These are phyloP conservation scores for Leucophenga montana DNA, from an alignment of 2,888 invertebrate species.

Conservation along the genomic window DNA sequence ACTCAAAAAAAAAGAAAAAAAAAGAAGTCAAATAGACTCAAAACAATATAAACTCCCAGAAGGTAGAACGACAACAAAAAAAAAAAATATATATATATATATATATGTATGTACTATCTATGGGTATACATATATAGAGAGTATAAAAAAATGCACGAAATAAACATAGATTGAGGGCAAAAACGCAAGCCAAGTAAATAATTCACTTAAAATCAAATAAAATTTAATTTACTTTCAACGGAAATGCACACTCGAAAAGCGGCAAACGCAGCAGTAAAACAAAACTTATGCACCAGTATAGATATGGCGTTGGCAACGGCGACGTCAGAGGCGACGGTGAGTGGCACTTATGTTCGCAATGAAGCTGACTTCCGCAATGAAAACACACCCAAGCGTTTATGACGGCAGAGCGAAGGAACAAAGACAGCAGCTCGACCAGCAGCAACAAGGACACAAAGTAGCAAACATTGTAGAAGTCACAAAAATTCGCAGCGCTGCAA, in stretches of 20 bases:
- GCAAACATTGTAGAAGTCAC: constrained; percentile 11
- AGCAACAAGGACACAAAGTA: constrained; percentile 7
- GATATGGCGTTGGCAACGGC: constrained; percentile 13
- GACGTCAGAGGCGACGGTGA: constrained; percentile 4
- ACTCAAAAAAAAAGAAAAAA: neutral
- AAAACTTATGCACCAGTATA: neutral
- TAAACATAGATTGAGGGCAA: neutral
- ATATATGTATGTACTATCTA: neutral
- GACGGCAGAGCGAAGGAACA: neutral
- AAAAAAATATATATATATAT: neutral
- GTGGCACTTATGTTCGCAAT: constrained; percentile 38
- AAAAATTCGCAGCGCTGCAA: constrained; percentile 8
- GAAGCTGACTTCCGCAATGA: constrained; percentile 30
- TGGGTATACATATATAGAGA: no score
- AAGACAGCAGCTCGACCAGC: neutral
- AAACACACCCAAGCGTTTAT: constrained; percentile 10
- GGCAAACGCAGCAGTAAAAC: neutral
- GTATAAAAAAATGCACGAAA: neutral
- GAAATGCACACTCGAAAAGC: constrained; percentile 45
- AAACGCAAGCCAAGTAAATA: constrained; percentile 48
- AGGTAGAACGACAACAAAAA: neutral
- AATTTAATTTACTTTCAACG: constrained; percentile 57
- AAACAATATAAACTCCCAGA: constrained; percentile 4
- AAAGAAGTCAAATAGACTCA: neutral
- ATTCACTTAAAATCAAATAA: constrained; percentile 62